phyloP scores from a whole-genome alignment of 2,113 vertebrate genomes.

The Dipodomys spectabilis region DNA sequence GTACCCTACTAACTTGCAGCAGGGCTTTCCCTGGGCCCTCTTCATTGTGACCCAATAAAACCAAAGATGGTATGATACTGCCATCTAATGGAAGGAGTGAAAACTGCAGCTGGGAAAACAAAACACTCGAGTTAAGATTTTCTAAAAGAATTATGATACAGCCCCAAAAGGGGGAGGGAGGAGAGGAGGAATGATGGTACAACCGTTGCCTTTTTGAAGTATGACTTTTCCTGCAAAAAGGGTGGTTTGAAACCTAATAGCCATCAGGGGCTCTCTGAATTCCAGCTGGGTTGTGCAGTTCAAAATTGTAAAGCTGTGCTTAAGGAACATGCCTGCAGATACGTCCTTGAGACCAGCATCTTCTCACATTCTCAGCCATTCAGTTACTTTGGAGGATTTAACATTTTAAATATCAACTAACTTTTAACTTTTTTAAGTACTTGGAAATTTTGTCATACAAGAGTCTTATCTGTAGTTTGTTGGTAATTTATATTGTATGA shows the following conservation, averaged over 20 bases:
- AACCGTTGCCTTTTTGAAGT: conserved; percentile 45
- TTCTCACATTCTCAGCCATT: background rate
- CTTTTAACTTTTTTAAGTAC: conserved; percentile 4
- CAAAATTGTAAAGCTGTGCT: background rate
- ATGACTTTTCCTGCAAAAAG: background rate
- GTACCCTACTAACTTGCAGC: background rate
- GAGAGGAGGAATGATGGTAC: background rate
- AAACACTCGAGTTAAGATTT: background rate
- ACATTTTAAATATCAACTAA: background rate
- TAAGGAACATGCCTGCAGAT: background rate
- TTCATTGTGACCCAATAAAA: background rate
- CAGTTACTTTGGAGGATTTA: background rate
- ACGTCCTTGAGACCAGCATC: background rate
- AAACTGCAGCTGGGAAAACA: background rate
- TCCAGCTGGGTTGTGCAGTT: background rate
- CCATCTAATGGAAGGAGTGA: conserved; percentile 60
- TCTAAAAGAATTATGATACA: conserved; percentile 9
- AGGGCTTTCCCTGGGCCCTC: background rate
- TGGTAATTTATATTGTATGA: conserved; percentile 9
- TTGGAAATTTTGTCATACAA: background rate
- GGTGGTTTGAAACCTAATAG: background rate
- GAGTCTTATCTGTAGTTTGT: background rate
- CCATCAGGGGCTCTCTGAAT: background rate
- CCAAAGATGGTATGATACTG: conserved; percentile 11
- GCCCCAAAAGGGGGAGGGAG: background rate